Evolutionary conservation across 2,888 invertebrate species (phyloP).

Genomic region (Ommatoiulus sabulosus): DNA sequence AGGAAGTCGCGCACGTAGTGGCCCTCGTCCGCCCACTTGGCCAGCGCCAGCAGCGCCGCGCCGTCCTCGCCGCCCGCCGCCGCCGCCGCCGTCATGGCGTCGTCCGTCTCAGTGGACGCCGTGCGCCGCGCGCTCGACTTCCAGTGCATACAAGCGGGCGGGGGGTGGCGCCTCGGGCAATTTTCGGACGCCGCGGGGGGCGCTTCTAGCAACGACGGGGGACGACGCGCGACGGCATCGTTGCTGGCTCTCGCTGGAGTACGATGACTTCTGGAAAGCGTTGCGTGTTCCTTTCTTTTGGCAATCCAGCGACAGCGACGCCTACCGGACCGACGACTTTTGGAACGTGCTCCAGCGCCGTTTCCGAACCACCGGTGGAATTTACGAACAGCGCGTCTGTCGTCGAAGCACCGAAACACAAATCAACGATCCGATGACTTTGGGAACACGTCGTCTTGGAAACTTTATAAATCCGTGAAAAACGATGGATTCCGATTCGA

Average conservation of each 20-base stretch:
- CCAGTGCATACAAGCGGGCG: conserved; percentile 49
- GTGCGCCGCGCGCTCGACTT: conserved; percentile 33
- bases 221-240: not conserved
- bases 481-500: too few relatives aligned
- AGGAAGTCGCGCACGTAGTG: conserved; percentile 67
- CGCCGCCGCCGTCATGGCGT: not conserved
- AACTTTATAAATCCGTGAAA: not conserved
- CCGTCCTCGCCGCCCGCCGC: conserved; percentile 58
- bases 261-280: too few relatives aligned
- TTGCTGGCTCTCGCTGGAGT: too few relatives aligned
- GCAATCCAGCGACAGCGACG: too few relatives aligned
- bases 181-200: not conserved
- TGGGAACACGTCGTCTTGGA: not conserved
- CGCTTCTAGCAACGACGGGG: not conserved
- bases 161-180: not conserved
- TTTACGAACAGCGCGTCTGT: too few relatives aligned
- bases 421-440: not conserved
- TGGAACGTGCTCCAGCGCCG: too few relatives aligned
- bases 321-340: too few relatives aligned
- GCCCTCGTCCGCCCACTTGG: conserved; percentile 65
- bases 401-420: too few relatives aligned
- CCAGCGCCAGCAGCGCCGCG: conserved; percentile 60
- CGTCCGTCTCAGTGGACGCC: not conserved
- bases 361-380: too few relatives aligned
- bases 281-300: too few relatives aligned